Percentiles rank a stretch among this genome's conserved stretches.
These are phyloP conservation scores for Leptodactylus fuscus DNA, from an alignment of 2,113 vertebrate genomes.

Conservation along the genomic window DNA sequence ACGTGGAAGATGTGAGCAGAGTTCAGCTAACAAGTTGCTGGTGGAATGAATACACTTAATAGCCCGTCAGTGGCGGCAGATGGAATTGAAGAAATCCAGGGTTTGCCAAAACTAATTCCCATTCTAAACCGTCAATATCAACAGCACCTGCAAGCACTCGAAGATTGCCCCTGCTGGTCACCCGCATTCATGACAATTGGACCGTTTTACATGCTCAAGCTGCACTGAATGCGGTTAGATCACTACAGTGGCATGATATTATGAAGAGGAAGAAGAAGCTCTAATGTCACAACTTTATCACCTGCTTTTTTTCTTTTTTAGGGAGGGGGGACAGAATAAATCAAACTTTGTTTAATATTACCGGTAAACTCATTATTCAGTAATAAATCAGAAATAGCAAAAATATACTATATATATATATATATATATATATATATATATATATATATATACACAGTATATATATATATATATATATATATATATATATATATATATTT, in stretches of 20 bases:
- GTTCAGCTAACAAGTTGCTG: neutral
- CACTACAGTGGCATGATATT: constrained; percentile 19
- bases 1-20: neutral
- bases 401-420: too few relatives aligned
- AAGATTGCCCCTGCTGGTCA: constrained; percentile 14
- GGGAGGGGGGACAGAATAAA: too few relatives aligned
- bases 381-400: too few relatives aligned
- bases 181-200: constrained; percentile 7
- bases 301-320: too few relatives aligned
- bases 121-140: constrained; percentile 10
- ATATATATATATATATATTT: too few relatives aligned
- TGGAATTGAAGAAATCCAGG: neutral
- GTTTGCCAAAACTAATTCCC: constrained; percentile 22
- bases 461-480: too few relatives aligned
- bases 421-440: too few relatives aligned
- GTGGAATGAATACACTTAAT: neutral
- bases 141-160: constrained; percentile 31
- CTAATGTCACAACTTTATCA: neutral
- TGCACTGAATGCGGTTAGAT: neutral
- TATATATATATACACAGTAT: too few relatives aligned
- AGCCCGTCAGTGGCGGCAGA: constrained; percentile 26
- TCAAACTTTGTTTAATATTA: neutral
- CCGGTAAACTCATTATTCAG: too few relatives aligned
- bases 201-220: neutral
- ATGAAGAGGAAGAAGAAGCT: neutral